Conservation (phyloP, 2,888 invertebrate species). For the Zeuzera pyrina region DNA sequence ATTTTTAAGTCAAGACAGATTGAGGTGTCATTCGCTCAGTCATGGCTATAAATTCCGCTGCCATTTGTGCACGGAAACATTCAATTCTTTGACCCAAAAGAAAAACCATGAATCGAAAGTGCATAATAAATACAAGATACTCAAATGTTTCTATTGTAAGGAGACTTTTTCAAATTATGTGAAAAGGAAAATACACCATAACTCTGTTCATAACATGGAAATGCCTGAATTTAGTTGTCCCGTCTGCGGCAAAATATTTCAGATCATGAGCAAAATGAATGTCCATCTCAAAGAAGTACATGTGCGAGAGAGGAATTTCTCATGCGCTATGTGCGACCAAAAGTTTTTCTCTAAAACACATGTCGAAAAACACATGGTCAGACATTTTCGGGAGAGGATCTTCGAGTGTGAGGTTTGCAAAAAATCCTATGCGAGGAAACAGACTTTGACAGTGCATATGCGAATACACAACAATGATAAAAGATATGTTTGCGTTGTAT, state of each 20-base stretch:
- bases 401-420: constrained; percentile 61
- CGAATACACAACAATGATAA: constrained; percentile 42
- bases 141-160: constrained; percentile 44
- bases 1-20: constrained; percentile 44
- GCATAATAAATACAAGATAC: constrained; percentile 34
- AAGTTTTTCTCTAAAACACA: constrained; percentile 65
- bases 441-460: constrained; percentile 51
- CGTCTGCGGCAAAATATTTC: constrained; percentile 42
- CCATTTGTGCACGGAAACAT: constrained; percentile 33
- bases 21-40: constrained; percentile 39
- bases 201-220: constrained; percentile 30
- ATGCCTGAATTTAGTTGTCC: constrained; percentile 39
- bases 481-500: constrained; percentile 32
- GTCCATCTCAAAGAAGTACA: constrained; percentile 57
- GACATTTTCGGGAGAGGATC: constrained; percentile 58
- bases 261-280: constrained; percentile 42
- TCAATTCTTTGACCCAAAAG: constrained; percentile 38
- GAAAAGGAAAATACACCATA: constrained; percentile 41
- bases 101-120: constrained; percentile 35
- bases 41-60: constrained; percentile 47
- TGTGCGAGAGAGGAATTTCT: constrained; percentile 51
- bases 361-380: constrained; percentile 65
- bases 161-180: constrained; percentile 44
- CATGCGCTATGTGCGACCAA: constrained; percentile 60
- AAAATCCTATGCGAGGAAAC: constrained; percentile 59